A percentile compares a stretch with the other conserved stretches of the same genome.
These are phyloP conservation scores for Rhinella marina DNA, from an alignment of 2,797 vertebrate genomes.

Conservation along the genomic window DNA sequence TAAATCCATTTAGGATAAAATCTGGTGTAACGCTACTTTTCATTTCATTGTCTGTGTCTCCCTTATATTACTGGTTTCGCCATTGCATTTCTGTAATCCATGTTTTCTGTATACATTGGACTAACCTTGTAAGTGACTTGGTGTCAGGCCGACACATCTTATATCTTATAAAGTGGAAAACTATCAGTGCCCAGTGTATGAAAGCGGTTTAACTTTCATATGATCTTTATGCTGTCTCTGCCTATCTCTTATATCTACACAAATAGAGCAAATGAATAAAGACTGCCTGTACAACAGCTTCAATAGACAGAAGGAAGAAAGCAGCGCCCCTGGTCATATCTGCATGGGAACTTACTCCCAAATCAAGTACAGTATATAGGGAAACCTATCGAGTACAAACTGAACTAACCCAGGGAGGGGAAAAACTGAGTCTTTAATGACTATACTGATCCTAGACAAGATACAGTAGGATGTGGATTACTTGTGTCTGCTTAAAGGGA, in stretches of 20 bases:
- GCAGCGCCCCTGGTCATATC: not conserved
- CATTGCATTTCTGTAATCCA: not conserved
- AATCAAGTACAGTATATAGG: not conserved
- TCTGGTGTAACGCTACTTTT: not conserved
- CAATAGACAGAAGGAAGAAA: not conserved
- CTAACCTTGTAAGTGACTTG: conserved; percentile 2
- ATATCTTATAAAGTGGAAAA: not conserved
- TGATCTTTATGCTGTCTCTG: conserved; percentile 11
- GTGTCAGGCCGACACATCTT: not conserved
- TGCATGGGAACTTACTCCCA: not conserved
- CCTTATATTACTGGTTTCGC: not conserved
- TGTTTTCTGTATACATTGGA: conserved; percentile 13
- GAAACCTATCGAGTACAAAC: not conserved
- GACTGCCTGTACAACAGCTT: not conserved
- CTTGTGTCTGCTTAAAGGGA: not conserved
- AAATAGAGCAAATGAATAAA: conserved; percentile 16
- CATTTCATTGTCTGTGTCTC: no score
- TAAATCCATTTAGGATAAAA: not conserved
- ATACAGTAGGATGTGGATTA: not conserved
- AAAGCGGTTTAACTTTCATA: conserved; percentile 7
- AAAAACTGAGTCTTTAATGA: not conserved
- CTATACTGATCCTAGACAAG: not conserved
- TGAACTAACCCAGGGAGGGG: not conserved
- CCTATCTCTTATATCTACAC: not conserved
- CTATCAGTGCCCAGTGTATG: not conserved